Evolutionary conservation across 2,888 invertebrate genomes (phyloP).

Genomic region (Hyalella azteca): DNA sequence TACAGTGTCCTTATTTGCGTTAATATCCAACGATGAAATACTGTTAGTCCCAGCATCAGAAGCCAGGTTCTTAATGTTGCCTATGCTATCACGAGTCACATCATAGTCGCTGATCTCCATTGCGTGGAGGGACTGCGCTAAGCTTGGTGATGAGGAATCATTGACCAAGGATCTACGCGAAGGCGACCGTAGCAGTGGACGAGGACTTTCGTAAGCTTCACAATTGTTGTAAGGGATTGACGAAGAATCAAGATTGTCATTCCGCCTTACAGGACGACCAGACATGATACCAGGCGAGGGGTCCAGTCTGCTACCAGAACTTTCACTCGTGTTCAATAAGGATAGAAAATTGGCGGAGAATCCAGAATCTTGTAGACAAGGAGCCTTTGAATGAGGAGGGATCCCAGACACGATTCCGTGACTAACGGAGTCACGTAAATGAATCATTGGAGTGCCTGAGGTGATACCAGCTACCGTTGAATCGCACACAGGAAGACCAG

Average conservation of each 20-base stretch:
- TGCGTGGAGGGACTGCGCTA: constrained; percentile 2
- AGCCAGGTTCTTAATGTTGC: neutral
- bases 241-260: neutral
- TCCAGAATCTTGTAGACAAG: no score
- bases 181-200: neutral
- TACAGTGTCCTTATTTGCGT: no score
- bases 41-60: neutral
- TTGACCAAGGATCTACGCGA: neutral
- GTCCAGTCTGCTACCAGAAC: neutral
- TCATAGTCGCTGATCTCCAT: constrained; percentile 15
- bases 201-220: constrained; percentile 31
- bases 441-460: constrained; percentile 42
- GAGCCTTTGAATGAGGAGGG: no score
- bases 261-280: constrained; percentile 45
- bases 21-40: no score
- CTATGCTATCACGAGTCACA: neutral
- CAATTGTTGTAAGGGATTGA: constrained; percentile 43
- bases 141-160: neutral
- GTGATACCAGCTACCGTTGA: constrained; percentile 42
- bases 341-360: constrained; percentile 10
- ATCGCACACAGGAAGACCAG: constrained; percentile 22
- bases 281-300: constrained; percentile 49
- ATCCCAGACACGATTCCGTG: constrained; percentile 52
- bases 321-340: neutral
- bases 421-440: constrained; percentile 25